Base-by-base conservation (phyloP, 2,113 vertebrate species). In the Dromas ardeola region DNA sequence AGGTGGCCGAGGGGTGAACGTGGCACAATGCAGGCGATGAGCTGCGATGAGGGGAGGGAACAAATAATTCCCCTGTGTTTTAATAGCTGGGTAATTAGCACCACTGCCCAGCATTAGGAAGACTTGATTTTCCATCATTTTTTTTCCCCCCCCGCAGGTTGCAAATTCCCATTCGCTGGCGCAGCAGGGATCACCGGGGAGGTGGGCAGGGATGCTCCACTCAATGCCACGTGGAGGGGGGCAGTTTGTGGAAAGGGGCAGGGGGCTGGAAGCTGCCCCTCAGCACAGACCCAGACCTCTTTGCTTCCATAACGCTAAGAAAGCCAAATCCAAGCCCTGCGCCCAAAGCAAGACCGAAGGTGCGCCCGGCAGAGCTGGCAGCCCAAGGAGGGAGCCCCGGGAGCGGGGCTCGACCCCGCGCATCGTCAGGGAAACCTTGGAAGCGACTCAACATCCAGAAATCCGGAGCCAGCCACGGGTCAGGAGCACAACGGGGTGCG, bases 351-450 rank as follows among this genome's bases (percentile, higher is more conserved):
- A 78, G 47, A 67, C 15, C 1, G 2, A 81, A 30, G 43, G 27
- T 49, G 42, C 3, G 6, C 55, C 83, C 9, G 2, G 71, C 4
- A 7, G 71, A 90, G 42, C 49, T 4, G 5, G 71, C 1, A 7
- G 62, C 30, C 73, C 2, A 2, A 96, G 62, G 53, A 80, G 29
- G 52, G 62, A 87, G 43, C 32, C 50, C 65, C 0, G 0, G 38
- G 63, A 82, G 42, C 2, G 0, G n/a, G 21, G 42, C 50, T 73
- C 9, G 4, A 86, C 49, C 76, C 34, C 0, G 1, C 10, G 1
- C 76, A 86, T 92, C 74, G 63, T 88, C 91, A 88, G 42, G 76
- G 93, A 93, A 96, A 95, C 86, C 82, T 11, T 95, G 91, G 91
- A 90, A 92, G 82, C 4, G 0, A 72, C 72, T 92, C 91, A 95